phyloP scores from a whole-genome alignment of 2,113 vertebrate genomes.

The Paramisgurnus dabryanus region DNA sequence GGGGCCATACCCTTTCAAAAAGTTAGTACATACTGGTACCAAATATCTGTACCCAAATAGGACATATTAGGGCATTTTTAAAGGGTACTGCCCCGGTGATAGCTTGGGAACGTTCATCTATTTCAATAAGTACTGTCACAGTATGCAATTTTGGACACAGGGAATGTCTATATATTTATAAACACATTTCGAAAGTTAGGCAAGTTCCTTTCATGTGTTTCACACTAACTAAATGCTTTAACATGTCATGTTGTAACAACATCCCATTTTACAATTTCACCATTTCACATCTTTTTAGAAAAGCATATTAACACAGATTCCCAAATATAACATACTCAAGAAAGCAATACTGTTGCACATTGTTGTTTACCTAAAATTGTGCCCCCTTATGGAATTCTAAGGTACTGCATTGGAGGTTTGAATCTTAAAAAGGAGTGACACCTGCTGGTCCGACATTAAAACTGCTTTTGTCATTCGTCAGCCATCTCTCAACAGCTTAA shows the following conservation, averaged over 20 bases:
- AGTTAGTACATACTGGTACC: no score
- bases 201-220: no score
- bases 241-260: not conserved
- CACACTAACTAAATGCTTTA: no score
- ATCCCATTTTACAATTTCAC: not conserved
- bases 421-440: conserved; percentile 61
- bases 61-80: no score
- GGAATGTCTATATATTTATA: no score
- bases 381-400: conserved; percentile 15
- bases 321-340: not conserved
- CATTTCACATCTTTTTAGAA: not conserved
- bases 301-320: not conserved
- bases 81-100: no score
- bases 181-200: no score
- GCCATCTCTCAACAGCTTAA: conserved; percentile 39
- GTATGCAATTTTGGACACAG: no score
- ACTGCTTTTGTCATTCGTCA: conserved; percentile 38
- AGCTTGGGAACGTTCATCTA: no score
- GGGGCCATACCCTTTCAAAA: no score
- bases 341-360: not conserved
- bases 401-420: conserved; percentile 23
- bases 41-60: no score
- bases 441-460: conserved; percentile 70
- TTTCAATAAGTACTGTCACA: no score
- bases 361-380: not conserved